Percentiles rank a stretch among this genome's conserved stretches.
Evolutionary conservation across 2,113 vertebrate species (phyloP).

Genomic region (Melanotaenia duboulayi): DNA sequence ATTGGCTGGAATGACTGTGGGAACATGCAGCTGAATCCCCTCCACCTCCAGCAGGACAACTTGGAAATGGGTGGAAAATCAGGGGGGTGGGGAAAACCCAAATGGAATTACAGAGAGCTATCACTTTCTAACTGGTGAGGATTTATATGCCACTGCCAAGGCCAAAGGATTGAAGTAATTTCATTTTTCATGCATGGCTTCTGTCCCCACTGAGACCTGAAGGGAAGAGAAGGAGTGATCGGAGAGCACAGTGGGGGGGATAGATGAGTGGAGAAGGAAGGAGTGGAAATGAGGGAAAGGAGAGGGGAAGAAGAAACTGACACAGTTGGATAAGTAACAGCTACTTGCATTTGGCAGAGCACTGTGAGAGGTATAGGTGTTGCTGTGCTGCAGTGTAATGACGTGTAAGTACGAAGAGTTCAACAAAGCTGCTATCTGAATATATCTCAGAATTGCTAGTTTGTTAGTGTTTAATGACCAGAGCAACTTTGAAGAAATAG

Average conservation of each 20-base stretch:
- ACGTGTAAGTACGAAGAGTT: conserved; percentile 45
- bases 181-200: conserved; percentile 79
- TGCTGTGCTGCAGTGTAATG: conserved; percentile 28
- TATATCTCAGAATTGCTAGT: conserved; percentile 57
- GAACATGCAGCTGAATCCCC: conserved; percentile 45
- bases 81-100: conserved; percentile 61
- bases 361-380: conserved; percentile 40
- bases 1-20: conserved; percentile 64
- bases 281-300: conserved; percentile 27
- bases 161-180: conserved; percentile 76
- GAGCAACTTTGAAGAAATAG: conserved; percentile 65
- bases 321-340: conserved; percentile 53
- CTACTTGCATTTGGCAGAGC: conserved; percentile 60
- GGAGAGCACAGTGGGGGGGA: conserved; percentile 31
- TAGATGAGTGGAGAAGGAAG: conserved; percentile 40
- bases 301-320: conserved; percentile 13
- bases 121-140: conserved; percentile 76
- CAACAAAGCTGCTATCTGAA: conserved; percentile 34
- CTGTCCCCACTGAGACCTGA: conserved; percentile 70
- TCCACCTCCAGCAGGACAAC: conserved; percentile 40
- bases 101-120: conserved; percentile 75
- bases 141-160: conserved; percentile 72
- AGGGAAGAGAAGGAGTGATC: conserved; percentile 40
- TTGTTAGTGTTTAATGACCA: conserved; percentile 53
- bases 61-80: conserved; percentile 63